Percentiles rank a stretch among this genome's conserved stretches.
Evolutionary conservation across 2,888 invertebrate genomes (phyloP).

Genomic region (Hyppa rectilinea): DNA sequence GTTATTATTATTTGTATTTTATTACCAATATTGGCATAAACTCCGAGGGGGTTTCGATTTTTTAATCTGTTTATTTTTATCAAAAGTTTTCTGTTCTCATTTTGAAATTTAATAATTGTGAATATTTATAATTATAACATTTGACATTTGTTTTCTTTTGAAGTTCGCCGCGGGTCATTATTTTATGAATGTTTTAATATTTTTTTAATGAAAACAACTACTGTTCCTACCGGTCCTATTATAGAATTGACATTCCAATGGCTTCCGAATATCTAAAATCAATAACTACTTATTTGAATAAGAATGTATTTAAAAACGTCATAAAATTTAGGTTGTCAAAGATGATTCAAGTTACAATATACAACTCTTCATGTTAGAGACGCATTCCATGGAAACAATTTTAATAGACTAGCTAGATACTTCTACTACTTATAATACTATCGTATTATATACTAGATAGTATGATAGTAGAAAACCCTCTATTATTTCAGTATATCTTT

Average conservation of each 20-base stretch:
- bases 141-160: constrained; percentile 35
- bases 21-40: constrained; percentile 24
- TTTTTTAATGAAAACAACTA: constrained; percentile 8
- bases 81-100: constrained; percentile 6
- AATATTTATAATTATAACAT: no score
- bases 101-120: constrained; percentile 13
- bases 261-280: constrained; percentile 32
- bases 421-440: no score
- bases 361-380: not conserved
- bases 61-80: constrained; percentile 11
- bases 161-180: constrained; percentile 46
- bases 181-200: constrained; percentile 17
- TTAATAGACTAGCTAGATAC: not conserved
- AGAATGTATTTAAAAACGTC: constrained; percentile 23
- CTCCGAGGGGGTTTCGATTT: constrained; percentile 5
- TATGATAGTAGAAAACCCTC: no score
- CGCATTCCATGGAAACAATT: not conserved
- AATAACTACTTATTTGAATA: constrained; percentile 42
- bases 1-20: constrained; percentile 25
- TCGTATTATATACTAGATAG: no score
- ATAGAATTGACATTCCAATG: constrained; percentile 34
- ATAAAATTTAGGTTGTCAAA: not conserved
- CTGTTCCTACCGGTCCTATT: constrained; percentile 46
- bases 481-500: not conserved
- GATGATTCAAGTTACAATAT: constrained; percentile 32